Base-by-base conservation (phyloP, 2,113 vertebrate species). In the Aptenodytes patagonicus region DNA sequence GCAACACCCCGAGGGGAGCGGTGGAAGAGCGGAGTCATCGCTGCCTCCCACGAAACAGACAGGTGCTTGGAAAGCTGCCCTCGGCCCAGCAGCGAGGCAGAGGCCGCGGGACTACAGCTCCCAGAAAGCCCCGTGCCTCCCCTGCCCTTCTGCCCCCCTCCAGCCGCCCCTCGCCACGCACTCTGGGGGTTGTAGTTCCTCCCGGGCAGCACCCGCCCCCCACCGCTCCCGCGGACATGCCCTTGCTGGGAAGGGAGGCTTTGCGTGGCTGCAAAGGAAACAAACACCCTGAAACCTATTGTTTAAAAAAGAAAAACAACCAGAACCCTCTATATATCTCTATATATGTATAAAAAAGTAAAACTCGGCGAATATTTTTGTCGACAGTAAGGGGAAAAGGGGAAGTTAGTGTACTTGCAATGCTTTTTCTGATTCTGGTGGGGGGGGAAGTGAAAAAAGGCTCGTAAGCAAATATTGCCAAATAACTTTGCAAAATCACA, bases 141-240 rank as follows among this genome's bases (percentile, higher is more conserved):
- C 0, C n/a, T 13, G 2, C 10, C 17, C 21, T 1, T 3, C 5
- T 3, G 1, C 6, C 9, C 9, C 0, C 1, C 40, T 40, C 40
- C 9, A 0, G 24, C 29, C 29, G 61, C 10, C 4, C 2, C 26
- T 9, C 47, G 57, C 68, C 32, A 8, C 0, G 52, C 73, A 51
- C 46, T 28, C 58, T 91, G 94, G 95, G 96, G 69, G 17, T 10
- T 92, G 96, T 90, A 80, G 94, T 95, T 76, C 42, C 24, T 12
- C 6, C 1, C 3, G 19, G 28, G 28, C 15, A 22, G 29, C 11
- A 8, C 10, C n/a, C 12, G 4, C 42, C 22, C 19, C 9, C 5
- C 10, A 7, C 54, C 12, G 46, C 62, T 31, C 32, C 12, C 7
- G 4, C 34, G 7, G 57, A 5, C 13, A 0, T 0, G 29, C n/a